Evolutionary conservation across 2,113 vertebrate genomes (phyloP).

Genomic region (Pelusios castaneus): DNA sequence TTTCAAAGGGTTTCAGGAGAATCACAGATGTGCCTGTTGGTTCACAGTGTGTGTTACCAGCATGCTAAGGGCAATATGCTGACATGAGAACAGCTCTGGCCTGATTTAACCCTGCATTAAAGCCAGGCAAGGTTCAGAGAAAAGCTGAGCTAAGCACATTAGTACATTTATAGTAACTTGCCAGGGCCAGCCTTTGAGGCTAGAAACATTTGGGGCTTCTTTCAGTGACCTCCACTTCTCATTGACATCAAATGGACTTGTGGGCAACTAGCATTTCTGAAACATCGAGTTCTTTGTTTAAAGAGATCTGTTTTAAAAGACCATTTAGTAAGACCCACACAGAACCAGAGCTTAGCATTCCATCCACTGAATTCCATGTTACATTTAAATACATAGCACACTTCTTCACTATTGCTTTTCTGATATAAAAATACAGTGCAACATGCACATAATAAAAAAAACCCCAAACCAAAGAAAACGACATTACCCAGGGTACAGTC

Average conservation of each 20-base stretch:
- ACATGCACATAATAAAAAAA: background rate
- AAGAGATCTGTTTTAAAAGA: background rate
- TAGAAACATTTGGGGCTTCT: fast-evolving
- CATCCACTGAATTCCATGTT: background rate
- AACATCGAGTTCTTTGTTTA: background rate
- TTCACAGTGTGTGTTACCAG: background rate
- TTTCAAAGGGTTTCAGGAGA: background rate
- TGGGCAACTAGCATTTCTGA: background rate
- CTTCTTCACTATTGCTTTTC: background rate
- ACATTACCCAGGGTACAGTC: too few relatives aligned
- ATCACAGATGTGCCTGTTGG: background rate
- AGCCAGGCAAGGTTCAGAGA: background rate
- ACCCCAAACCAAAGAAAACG: background rate
- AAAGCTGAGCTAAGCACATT: slow-evolving; percentile 3
- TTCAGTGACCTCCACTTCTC: background rate
- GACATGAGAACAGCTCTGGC: background rate
- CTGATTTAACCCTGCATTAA: background rate
- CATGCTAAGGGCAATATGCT: background rate
- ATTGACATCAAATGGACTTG: background rate
- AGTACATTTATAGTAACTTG: background rate
- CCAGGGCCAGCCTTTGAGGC: background rate
- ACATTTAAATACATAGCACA: background rate
- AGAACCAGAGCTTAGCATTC: background rate
- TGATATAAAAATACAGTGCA: background rate
- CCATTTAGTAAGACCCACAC: background rate